A percentile compares a stretch with the other conserved stretches of the same genome.
Evolutionary conservation across 2,888 invertebrate genomes (phyloP).

Genomic region (Polia nebulosa): DNA sequence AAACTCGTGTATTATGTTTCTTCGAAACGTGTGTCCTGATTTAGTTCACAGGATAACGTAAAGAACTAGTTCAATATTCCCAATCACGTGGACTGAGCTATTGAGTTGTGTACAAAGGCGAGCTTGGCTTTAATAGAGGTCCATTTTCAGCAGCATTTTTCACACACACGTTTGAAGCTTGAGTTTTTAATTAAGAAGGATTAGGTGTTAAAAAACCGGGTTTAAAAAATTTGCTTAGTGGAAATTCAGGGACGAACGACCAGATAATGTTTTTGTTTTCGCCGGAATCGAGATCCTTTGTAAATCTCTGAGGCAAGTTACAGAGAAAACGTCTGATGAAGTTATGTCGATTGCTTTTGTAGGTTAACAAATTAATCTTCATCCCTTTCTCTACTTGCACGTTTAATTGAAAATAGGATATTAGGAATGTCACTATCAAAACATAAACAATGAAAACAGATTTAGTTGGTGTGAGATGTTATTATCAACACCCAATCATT

Average conservation of each 20-base stretch:
- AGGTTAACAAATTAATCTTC: neutral
- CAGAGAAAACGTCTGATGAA: constrained; percentile 6
- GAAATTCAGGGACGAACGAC: neutral
- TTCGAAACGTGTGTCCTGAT: neutral
- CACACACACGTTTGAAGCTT: neutral
- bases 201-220: neutral
- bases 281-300: neutral
- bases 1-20: neutral
- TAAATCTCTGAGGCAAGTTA: constrained; percentile 10
- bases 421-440: neutral
- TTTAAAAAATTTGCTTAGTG: constrained; percentile 3
- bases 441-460: too few species aligned
- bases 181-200: constrained; percentile 33
- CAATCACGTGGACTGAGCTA: constrained; percentile 6
- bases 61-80: neutral
- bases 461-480: neutral
- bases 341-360: neutral
- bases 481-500: neutral
- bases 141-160: neutral
- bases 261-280: constrained; percentile 1
- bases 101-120: neutral
- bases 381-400: neutral
- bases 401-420: neutral
- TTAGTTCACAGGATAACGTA: neutral
- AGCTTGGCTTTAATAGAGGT: neutral